These are phyloP conservation scores for Liopterus haemorrhoidalis DNA, from an alignment of 2,888 invertebrate species.

Conservation along the genomic window DNA sequence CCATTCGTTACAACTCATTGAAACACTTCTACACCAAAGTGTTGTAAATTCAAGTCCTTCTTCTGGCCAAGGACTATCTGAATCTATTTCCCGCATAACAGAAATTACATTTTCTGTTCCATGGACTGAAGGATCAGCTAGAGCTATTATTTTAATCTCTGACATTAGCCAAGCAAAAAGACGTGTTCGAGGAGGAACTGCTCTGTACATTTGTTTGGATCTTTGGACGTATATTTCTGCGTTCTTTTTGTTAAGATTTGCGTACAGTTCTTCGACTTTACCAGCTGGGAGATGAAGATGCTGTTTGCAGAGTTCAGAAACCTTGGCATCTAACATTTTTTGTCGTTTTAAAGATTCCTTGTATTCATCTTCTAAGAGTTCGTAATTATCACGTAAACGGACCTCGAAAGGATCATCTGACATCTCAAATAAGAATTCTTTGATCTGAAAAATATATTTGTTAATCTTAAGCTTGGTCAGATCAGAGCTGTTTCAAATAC, in stretches of 20 bases:
- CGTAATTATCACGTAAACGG: slow-evolving; percentile 90
- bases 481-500: not conserved
- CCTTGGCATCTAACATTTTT: slow-evolving; percentile 81
- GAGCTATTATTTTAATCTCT: slow-evolving; percentile 57
- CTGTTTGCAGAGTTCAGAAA: slow-evolving; percentile 73
- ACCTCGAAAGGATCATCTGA: slow-evolving; percentile 99
- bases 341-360: slow-evolving; percentile 86
- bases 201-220: slow-evolving; percentile 60
- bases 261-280: slow-evolving; percentile 84
- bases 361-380: slow-evolving; percentile 90
- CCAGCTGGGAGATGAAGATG: slow-evolving; percentile 77
- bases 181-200: slow-evolving; percentile 61
- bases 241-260: slow-evolving; percentile 80
- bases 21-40: slow-evolving; percentile 86
- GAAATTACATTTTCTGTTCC: slow-evolving; percentile 69
- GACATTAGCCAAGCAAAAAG: slow-evolving; percentile 84
- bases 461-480: too few species aligned
- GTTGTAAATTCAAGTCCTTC: slow-evolving; percentile 84
- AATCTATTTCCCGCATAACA: slow-evolving; percentile 75
- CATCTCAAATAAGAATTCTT: slow-evolving; percentile 85
- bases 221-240: slow-evolving; percentile 94
- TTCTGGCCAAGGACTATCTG: slow-evolving; percentile 87
- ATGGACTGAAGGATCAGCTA: slow-evolving; percentile 84
- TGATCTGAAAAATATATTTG: slow-evolving; percentile 55
- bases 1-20: slow-evolving; percentile 77